Evolutionary conservation across 2,888 invertebrate species (phyloP), one percentile per base, ranked within the genome.

Genomic region (Lissocephala sabroskyi): DNA sequence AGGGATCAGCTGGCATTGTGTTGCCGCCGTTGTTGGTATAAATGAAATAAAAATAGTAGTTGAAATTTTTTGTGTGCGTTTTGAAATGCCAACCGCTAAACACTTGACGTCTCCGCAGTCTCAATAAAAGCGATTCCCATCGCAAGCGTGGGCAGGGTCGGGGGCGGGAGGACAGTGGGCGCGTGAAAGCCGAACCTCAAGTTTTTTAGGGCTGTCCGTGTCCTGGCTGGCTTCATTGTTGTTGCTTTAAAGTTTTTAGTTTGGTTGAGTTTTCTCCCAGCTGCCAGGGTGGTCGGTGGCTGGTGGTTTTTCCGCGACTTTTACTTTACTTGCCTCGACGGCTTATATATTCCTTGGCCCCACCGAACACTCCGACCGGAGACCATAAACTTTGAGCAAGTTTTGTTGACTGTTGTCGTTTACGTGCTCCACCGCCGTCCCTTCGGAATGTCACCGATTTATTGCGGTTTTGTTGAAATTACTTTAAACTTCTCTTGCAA

Each of bases 381-480:
- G n/a, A n/a, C 50, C 52, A 59, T 65, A 56, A 70, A 67, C 46
- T 70, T 74, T 52, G 49, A 63, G 53, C 74, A 70, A 62, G 65
- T 68, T 74, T 58, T 46, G 52, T 33, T 49, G 19, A 35, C 41
- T 49, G 42, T 14, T 33, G 32, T 32, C 10, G 32, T 3, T 32
- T 35, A 59, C 58, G 49, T 54, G 59, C 44, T 14, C 16, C 16
- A 35, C 35, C 16, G 13, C 13, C 35, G 4, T 3, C 2, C 7
- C 16, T 13, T 16, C 16, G 35, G 4, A 16, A 13, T 17, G 17
- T 10, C 17, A 35, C 17, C 47, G 59, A 65, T 74, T 73, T 71
- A 73, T 62, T 58, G 59, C 46, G 62, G 46, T 75, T 54, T 45
- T 54, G 52, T 50, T 47, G 54, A 75, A 71, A 59, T 62, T 59